Conservation (phyloP, 1,140 invertebrate genomes). For the Ruditapes philippinarum region DNA sequence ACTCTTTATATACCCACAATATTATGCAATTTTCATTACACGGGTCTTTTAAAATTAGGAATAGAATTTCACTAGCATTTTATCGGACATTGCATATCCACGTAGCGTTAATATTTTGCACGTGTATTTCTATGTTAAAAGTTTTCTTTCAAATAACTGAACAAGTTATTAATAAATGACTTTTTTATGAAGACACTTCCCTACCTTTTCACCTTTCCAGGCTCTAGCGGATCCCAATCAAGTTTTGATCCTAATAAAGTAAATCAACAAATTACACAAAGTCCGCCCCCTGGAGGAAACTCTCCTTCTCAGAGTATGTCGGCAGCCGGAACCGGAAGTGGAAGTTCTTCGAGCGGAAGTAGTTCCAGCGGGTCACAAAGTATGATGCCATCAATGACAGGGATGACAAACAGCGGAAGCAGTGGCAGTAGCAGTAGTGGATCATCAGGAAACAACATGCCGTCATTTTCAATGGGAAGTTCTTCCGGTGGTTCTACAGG, state of each 20-base stretch:
- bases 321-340: neutral
- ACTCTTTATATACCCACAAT: too few relatives aligned
- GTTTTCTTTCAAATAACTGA: too few relatives aligned
- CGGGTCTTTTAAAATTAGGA: too few relatives aligned
- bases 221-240: neutral
- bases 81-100: too few relatives aligned
- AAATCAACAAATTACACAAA: constrained; percentile 16
- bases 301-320: neutral
- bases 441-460: neutral
- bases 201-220: neutral
- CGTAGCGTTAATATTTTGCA: too few relatives aligned
- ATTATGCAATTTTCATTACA: too few relatives aligned
- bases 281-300: neutral
- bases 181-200: too few relatives aligned
- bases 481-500: neutral
- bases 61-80: too few relatives aligned
- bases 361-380: constrained; percentile 3
- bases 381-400: neutral
- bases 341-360: constrained; percentile 7
- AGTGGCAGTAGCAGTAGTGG: neutral
- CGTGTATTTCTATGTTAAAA: too few relatives aligned
- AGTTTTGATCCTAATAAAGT: constrained; percentile 20
- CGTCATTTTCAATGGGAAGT: constrained; percentile 2
- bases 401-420: neutral
- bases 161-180: too few relatives aligned